Evolutionary conservation across 2,113 vertebrate genomes (phyloP).

Genomic region (Apistogramma diplotaenia): DNA sequence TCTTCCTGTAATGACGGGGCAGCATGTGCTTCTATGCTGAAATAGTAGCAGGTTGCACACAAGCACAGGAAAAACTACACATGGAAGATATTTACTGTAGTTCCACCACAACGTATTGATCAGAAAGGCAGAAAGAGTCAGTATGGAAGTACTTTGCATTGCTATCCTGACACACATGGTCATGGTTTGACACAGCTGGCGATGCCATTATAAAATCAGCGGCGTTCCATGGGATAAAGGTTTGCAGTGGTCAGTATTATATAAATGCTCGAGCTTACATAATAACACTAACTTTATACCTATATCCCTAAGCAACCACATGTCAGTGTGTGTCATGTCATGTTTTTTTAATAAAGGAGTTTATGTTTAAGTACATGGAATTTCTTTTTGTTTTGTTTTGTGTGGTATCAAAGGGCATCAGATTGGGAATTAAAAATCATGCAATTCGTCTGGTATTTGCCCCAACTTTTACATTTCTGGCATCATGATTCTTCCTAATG

Average conservation of each 20-base stretch:
- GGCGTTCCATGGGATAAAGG: not conserved
- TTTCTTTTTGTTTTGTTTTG: not conserved
- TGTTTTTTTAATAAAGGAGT: not conserved
- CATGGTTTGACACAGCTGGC: not conserved
- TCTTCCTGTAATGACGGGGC: not conserved
- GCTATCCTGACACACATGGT: not conserved
- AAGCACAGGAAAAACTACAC: not conserved
- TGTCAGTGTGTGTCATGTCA: not conserved
- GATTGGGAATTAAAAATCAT: accelerated
- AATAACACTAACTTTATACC: not conserved
- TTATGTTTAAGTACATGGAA: not conserved
- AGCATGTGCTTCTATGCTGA: not conserved
- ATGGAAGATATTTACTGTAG: not conserved
- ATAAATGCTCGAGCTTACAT: not conserved
- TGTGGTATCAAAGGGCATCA: too few species aligned
- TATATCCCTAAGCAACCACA: not conserved
- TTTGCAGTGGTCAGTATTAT: not conserved
- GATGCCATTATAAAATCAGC: not conserved
- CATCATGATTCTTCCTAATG: not conserved
- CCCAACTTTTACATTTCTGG: not conserved
- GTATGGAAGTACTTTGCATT: not conserved
- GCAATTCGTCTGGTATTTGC: too few species aligned
- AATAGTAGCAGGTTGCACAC: not conserved
- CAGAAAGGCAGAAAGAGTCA: not conserved
- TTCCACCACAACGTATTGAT: not conserved